Base-by-base conservation (phyloP, 2,113 vertebrate genomes). In the Corydoras sp. region DNA sequence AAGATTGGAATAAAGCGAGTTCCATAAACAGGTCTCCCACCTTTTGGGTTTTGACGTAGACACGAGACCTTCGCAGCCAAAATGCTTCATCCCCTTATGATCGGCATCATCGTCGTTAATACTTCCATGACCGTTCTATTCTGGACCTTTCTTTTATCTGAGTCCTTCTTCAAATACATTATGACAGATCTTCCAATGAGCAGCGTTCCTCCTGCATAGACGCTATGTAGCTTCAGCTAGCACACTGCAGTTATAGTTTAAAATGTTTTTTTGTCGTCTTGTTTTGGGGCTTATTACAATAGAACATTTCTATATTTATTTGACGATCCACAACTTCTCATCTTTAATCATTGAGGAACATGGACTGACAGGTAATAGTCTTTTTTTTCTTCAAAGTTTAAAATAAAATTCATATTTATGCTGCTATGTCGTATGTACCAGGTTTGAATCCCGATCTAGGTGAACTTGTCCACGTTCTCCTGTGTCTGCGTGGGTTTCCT, bases 21-120 rank as follows among this genome's bases (percentile, higher is more conserved):
- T 14, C n/a, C 29, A 31, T 13, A 53, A n/a, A 35, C 60, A 55
- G 10, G 32, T 50, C 32, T 10, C 24, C n/a, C 31, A 3, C 12
- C 65, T 54, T 18, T n/a, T 2, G 65, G 30, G 51, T 67, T 55
- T 29, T 29, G 3, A 7, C 29, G 30, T 12, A 24, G 11, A n/a
- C 72, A 10, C 5, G 58, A 35, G 65, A 58, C 13, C 55, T n/a
- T 9, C 12, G 35, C 48, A 65, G 30, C 58, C 74, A 81, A 53
- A 67, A 89, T 88, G 87, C 14, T 86, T 51, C 84, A 89, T 69
- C 87, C 86, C 49, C 68, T 90, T 69, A 76, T 88, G 73, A 84
- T 88, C 15, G 74, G 24, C 62, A 88, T 89, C 13, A 0, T 89
- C 56, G 71, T 81, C 0, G 69, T 81, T 1, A 89, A 87, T 81